phyloP scores from a whole-genome alignment of 2,797 vertebrate genomes.

The Distichodus sexfasciatus region DNA sequence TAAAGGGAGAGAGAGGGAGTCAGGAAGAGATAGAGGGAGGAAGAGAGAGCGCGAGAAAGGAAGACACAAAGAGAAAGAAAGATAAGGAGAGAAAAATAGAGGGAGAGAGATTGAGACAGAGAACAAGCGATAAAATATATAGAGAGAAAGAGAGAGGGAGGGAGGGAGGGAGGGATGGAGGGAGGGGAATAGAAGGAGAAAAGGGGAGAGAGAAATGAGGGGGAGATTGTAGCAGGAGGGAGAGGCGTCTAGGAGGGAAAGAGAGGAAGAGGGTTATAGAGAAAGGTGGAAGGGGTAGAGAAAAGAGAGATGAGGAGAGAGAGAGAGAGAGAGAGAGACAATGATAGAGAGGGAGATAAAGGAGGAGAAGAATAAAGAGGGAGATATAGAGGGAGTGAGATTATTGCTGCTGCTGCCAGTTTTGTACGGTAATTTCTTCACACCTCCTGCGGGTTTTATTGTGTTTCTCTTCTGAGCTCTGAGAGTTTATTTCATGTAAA shows the following conservation, averaged over 20 bases:
- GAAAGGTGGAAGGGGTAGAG: not conserved
- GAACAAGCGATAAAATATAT: too few species aligned
- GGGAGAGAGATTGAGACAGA: too few species aligned
- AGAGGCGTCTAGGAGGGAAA: not conserved
- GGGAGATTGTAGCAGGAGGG: too few species aligned
- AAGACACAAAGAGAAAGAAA: not conserved
- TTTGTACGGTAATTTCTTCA: too few species aligned
- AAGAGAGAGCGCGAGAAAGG: too few species aligned
- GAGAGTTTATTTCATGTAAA: constrained; percentile 1
- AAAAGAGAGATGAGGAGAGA: not conserved
- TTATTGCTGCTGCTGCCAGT: too few species aligned
- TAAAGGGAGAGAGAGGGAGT: too few species aligned
- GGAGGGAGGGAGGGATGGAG: not conserved
- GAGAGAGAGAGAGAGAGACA: not conserved
- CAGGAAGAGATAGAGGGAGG: too few species aligned
- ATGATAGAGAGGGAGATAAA: not conserved
- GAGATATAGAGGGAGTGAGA: not conserved
- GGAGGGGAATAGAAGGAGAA: not conserved
- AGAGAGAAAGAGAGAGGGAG: not conserved
- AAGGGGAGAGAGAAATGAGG: not conserved
- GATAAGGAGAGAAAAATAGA: not conserved
- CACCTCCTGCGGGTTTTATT: too few species aligned
- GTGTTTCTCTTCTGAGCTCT: too few species aligned
- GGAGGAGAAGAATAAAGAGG: not conserved
- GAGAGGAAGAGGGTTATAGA: not conserved